phyloP scores from a whole-genome alignment of 1,140 invertebrate genomes.

The Cardiocondyla obscurior region DNA sequence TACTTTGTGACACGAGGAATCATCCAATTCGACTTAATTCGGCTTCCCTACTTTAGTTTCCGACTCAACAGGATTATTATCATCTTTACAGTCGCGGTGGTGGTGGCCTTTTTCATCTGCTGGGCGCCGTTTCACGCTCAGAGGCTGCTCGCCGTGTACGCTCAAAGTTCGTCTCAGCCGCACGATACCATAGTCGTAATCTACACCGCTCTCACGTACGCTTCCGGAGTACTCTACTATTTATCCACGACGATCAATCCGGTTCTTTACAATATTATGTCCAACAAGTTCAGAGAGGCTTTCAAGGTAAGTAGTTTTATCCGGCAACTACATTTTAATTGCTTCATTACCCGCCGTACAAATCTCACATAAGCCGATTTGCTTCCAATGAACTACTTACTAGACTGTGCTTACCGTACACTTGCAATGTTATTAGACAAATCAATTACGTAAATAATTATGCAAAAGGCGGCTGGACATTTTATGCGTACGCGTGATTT shows the following conservation, averaged over 20 bases:
- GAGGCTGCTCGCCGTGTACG: constrained; percentile 90
- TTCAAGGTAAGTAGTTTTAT: constrained; percentile 88
- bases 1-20: neutral
- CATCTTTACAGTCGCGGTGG: constrained; percentile 93
- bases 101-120: constrained; percentile 96
- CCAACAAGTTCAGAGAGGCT: constrained; percentile 92
- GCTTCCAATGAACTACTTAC: too few species aligned
- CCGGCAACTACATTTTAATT: neutral
- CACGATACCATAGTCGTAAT: constrained; percentile 80
- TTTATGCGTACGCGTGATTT: too few species aligned
- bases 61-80: neutral
- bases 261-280: constrained; percentile 94
- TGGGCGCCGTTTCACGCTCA: constrained; percentile 98
- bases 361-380: neutral
- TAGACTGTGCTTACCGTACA: too few species aligned
- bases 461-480: too few species aligned
- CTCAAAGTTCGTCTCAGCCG: constrained; percentile 77
- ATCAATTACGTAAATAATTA: neutral
- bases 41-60: neutral
- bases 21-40: neutral
- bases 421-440: neutral
- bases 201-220: constrained; percentile 88
- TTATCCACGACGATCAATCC: constrained; percentile 92
- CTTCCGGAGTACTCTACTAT: constrained; percentile 89
- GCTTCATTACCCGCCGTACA: neutral